Base-by-base conservation (phyloP, 2,888 invertebrate species). In the Marronus borbonicus region DNA sequence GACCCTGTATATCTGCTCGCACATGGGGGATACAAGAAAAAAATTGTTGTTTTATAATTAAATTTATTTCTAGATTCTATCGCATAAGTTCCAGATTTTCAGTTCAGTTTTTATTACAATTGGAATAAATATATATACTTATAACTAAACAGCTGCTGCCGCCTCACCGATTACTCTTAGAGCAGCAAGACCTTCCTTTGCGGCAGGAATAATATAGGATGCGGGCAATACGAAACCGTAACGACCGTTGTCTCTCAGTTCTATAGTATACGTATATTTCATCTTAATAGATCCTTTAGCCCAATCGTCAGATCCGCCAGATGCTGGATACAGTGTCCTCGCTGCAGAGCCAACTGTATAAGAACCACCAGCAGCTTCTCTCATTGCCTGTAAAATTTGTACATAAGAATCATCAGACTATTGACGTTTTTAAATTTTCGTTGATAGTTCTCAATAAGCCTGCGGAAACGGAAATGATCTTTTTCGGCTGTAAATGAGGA, bases 221-320 rank as follows among this genome's bases (percentile, higher is more conserved):
- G 95, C 93, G 0, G 98, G 97, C 74, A 98, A 88, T n/a, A 97
- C 89, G 86, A 98, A 98, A 2, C 97, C 98, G 86, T 94, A 93
- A 77, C 92, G 90, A 0, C 97, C 97, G 0, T 92, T 94, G 87
- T 97, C 98, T 75, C 96, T 92, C 76, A 98, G 91, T 89, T 98
- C 98, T 77, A 98, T 91, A 0, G 97, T 97, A 89, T 95, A 98
- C 1, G 97, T 89, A 86, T 97, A 98, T 86, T 96, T 97, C 81
- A 98, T 93, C 55, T 92, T 92, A 8, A 93, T 92, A 58, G 91
- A 90, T 0, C 95, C 95, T 88, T 97, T 97, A 7, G 97, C 97
- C 96, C 97, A 98, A 87, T 98, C 97, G 84, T 96, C 96, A 0
- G 96, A 94, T 14, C 95, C 95, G 1, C 96, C 96, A 44, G 94